Evolutionary conservation across 1,140 invertebrate species (phyloP).

Genomic region (Antheraea pernyi): DNA sequence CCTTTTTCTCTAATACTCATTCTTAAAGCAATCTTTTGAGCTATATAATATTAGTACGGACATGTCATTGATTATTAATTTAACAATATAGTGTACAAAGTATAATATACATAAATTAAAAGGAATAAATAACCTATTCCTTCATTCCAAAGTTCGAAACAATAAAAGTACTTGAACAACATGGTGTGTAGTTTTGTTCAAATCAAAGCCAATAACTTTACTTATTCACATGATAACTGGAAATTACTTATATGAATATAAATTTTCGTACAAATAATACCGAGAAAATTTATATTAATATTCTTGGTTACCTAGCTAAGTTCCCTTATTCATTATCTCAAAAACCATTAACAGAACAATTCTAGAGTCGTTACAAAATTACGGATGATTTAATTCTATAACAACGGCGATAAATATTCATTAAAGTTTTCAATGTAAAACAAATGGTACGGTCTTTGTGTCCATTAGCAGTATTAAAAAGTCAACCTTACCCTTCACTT

Average conservation of each 20-base stretch:
- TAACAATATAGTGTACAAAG: too few species aligned
- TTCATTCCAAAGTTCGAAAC: too few species aligned
- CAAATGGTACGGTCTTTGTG: constrained; percentile 12
- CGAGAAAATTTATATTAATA: background rate
- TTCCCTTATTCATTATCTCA: background rate
- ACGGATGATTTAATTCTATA: background rate
- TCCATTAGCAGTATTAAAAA: constrained; percentile 38
- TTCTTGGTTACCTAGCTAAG: background rate
- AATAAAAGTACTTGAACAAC: too few species aligned
- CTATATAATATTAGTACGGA: too few species aligned
- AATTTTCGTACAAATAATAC: background rate
- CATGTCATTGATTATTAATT: too few species aligned
- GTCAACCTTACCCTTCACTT: constrained; percentile 28
- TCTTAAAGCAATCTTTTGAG: too few species aligned
- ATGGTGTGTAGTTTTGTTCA: background rate
- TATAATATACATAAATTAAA: too few species aligned
- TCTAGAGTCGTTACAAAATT: background rate
- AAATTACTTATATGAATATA: background rate
- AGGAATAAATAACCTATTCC: too few species aligned
- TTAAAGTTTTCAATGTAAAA: background rate
- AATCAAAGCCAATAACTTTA: background rate
- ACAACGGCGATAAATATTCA: background rate
- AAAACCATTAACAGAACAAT: background rate
- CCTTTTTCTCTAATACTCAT: too few species aligned
- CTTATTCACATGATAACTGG: background rate